These are phyloP conservation scores for Furcifer pardalis DNA, from an alignment of 2,797 vertebrate genomes.

Conservation along the genomic window DNA sequence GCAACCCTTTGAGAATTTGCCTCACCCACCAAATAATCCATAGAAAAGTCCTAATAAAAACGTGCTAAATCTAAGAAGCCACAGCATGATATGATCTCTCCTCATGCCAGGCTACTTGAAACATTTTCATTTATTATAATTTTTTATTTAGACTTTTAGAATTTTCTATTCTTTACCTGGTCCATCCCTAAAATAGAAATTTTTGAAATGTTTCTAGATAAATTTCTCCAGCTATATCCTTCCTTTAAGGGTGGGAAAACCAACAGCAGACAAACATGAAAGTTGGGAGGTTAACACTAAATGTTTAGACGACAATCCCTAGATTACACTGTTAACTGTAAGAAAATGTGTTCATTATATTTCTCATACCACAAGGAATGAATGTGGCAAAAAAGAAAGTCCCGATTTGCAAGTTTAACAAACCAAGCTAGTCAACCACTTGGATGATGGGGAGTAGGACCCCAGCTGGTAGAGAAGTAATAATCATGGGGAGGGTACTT, in stretches of 20 bases:
- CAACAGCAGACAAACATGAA: too few relatives aligned
- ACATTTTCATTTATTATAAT: background rate
- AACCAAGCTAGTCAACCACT: background rate
- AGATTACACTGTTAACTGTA: background rate
- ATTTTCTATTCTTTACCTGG: background rate
- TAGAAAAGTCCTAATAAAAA: slow-evolving; percentile 49
- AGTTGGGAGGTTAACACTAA: slow-evolving; percentile 9
- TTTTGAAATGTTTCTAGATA: slow-evolving; percentile 9
- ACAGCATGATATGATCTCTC: slow-evolving; percentile 54
- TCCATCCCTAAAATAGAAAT: background rate
- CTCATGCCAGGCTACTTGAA: slow-evolving; percentile 40
- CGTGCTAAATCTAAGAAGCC: slow-evolving; percentile 41
- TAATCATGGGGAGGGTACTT: slow-evolving; percentile 6
- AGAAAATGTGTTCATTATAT: background rate
- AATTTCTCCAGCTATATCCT: background rate
- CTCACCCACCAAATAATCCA: slow-evolving; percentile 31
- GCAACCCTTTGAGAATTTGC: slow-evolving; percentile 52
- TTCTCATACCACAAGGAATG: slow-evolving; percentile 7
- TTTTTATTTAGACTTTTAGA: slow-evolving; percentile 25
- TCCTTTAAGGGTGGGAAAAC: too few relatives aligned
- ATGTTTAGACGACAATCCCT: slow-evolving; percentile 18
- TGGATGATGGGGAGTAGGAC: background rate
- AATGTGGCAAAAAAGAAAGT: rapidly evolving
- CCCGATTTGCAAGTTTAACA: slow-evolving; percentile 2
- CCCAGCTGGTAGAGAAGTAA: slow-evolving; percentile 2